Conservation (phyloP, 2,888 invertebrate species). For the Hypercompe scribonia region DNA sequence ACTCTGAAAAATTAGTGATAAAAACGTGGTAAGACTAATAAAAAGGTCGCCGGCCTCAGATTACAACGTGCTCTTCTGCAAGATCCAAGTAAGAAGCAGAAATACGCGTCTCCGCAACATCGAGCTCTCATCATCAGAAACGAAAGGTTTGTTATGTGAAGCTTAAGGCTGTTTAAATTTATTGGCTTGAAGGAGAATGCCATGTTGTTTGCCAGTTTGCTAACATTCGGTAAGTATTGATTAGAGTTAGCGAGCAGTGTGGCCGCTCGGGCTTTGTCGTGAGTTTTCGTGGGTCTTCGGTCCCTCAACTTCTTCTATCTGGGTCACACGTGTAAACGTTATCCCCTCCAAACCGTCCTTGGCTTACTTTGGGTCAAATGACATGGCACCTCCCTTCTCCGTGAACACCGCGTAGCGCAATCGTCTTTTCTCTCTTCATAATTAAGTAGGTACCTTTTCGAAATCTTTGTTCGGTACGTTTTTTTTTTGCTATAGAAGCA, state of each 20-base stretch:
- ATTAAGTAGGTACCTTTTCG: slow-evolving; percentile 5
- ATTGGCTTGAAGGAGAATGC: not conserved
- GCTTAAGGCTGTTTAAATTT: not conserved
- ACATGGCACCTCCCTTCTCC: slow-evolving; percentile 79
- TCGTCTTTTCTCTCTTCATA: slow-evolving; percentile 7
- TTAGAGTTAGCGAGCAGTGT: slow-evolving; percentile 60
- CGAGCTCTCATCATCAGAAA: not conserved
- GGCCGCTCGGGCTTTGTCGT: slow-evolving; percentile 68
- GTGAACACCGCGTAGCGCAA: slow-evolving; percentile 48
- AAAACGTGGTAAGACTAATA: slow-evolving; percentile 27
- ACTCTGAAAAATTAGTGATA: slow-evolving; percentile 5
- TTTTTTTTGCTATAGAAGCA: not conserved
- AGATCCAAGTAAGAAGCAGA: not conserved
- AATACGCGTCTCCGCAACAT: not conserved
- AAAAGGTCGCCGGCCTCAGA: slow-evolving; percentile 70
- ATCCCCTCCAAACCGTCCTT: slow-evolving; percentile 84
- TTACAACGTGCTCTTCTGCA: slow-evolving; percentile 64
- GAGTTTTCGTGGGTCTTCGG: slow-evolving; percentile 73
- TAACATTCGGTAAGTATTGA: slow-evolving; percentile 64
- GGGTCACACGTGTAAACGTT: slow-evolving; percentile 86
- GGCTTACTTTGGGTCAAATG: slow-evolving; percentile 82
- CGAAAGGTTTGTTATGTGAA: not conserved
- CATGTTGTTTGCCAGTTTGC: slow-evolving; percentile 13
- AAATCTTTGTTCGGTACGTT: not conserved
- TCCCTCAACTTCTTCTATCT: slow-evolving; percentile 73